Evolutionary conservation across 2,888 invertebrate species (phyloP).

Genomic region (Cremastinae sp.): DNA sequence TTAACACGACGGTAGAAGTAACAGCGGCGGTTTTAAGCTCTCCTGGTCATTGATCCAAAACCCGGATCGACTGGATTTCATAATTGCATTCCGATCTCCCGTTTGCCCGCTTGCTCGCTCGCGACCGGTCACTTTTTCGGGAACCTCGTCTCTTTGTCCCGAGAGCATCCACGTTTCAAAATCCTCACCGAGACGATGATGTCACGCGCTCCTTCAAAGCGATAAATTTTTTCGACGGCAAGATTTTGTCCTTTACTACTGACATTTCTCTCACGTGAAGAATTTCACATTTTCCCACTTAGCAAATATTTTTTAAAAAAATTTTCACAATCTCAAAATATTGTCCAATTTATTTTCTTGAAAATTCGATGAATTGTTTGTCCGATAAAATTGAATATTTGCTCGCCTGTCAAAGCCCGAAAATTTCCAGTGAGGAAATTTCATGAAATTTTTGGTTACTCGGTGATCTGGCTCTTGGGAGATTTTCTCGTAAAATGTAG

Average conservation of each 20-base stretch:
- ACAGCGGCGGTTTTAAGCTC: constrained; percentile 25
- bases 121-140: constrained; percentile 2
- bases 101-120: not conserved
- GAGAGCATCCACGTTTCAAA: constrained; percentile 2
- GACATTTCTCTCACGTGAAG: not conserved
- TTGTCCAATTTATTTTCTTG: too few relatives aligned
- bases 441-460: not conserved
- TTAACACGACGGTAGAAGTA: constrained; percentile 60
- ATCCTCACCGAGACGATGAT: constrained; percentile 37
- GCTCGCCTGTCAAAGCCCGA: not conserved
- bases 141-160: not conserved
- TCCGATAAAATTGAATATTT: not conserved
- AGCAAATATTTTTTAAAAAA: not conserved
- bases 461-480: constrained; percentile 6
- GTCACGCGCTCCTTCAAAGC: constrained; percentile 57
- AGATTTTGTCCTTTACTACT: too few relatives aligned
- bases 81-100: constrained; percentile 66
- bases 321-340: not conserved
- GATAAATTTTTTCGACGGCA: constrained; percentile 57
- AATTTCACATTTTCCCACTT: not conserved
- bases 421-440: not conserved
- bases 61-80: constrained; percentile 62
- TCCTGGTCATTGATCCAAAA: constrained; percentile 70
- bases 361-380: constrained; percentile 20
- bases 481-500: constrained; percentile 31